Base-by-base conservation (phyloP, 2,797 vertebrate species). In the Amphiprion clarkii region DNA sequence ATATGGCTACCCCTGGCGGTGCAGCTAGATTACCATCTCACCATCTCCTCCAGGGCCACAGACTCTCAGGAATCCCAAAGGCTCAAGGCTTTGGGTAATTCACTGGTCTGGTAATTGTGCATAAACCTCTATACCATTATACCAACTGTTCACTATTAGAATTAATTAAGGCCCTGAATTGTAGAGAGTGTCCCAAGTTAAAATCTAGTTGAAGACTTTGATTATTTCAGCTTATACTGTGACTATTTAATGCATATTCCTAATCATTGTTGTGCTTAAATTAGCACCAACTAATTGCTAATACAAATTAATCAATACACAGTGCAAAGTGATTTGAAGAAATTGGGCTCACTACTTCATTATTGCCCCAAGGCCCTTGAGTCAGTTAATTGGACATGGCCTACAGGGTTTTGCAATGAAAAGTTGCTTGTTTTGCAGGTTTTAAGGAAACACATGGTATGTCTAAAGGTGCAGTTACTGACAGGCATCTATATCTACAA, bases 401-500 rank as follows among this genome's bases (percentile, higher is more conserved):
- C 8, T 33, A 6, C 1, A 0, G n/a, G 11, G 9, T 54, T 71
- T 48, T 19, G 14, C n/a, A 56, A 17, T 46, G 23, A 14, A 17
- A n/a, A 12, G 10, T 19, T 9, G 8, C 27, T 27, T 33, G 14
- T 33, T 44, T 29, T 42, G 8, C 29, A 52, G 4, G 42, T 42
- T 44, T 12, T 33, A 29, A 44, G 17, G 12, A 11, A 31, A 39
- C 31, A 55, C 51, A 46, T 27, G 17, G 36, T 29, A 16, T 66
- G 42, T 23, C 19, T 9, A 17, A 11, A 29, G 49, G 12, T 57
- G 17, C 51, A 51, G 64, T 72, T 65, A 59, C 60, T 54, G 40
- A 21, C 10, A 58, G 42, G 17, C 55, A 67, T 27, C 36, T 39
- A 39, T 39, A 39, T 39, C 36, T 39, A 39, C 36, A 39, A 10